These are phyloP conservation scores for Orthosia cruda DNA, from an alignment of 2,888 invertebrate species.

Conservation along the genomic window DNA sequence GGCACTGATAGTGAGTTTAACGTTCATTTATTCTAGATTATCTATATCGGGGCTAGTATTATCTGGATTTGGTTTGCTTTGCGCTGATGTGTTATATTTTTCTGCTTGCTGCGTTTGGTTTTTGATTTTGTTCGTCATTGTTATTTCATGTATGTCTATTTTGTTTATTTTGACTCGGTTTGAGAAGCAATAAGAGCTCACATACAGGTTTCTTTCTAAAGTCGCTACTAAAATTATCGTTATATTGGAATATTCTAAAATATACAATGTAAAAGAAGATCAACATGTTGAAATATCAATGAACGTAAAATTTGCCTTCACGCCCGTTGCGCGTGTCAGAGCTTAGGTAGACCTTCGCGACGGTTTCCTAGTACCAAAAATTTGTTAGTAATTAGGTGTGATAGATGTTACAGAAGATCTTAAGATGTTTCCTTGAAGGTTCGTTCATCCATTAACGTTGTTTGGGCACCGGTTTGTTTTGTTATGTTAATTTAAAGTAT, in stretches of 20 bases:
- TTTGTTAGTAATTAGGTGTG: neutral
- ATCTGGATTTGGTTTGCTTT: neutral
- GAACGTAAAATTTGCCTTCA: neutral
- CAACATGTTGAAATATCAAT: too few species aligned
- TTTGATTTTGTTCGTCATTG: neutral
- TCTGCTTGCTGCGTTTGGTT: neutral
- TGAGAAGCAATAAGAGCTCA: too few species aligned
- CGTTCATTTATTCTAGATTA: neutral
- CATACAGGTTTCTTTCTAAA: too few species aligned
- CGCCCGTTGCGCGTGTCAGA: neutral
- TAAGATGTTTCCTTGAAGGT: neutral
- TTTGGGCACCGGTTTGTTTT: neutral
- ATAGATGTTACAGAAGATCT: neutral
- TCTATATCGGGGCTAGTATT: neutral
- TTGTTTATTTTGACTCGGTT: neutral
- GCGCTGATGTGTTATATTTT: neutral
- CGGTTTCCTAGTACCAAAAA: neutral
- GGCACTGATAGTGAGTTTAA: neutral
- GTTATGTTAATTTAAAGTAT: neutral
- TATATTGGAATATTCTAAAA: neutral
- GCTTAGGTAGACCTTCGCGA: neutral
- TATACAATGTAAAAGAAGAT: neutral
- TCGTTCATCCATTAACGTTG: neutral
- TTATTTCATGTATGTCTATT: neutral
- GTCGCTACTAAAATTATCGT: too few species aligned